phyloP scores from a whole-genome alignment of 2,888 invertebrate genomes.

The Polietes domitor region DNA sequence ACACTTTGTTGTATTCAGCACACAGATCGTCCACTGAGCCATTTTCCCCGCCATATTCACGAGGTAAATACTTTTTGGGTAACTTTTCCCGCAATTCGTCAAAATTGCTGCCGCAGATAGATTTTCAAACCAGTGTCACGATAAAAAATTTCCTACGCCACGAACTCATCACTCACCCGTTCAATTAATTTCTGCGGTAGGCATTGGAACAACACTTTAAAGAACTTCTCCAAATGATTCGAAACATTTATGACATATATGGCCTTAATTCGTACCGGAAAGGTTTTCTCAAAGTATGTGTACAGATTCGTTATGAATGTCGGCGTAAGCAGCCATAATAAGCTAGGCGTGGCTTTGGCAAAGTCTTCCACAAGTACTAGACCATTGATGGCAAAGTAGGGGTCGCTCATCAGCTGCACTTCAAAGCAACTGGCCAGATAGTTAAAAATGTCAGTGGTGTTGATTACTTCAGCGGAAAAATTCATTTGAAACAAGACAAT shows the following conservation, averaged over 20 bases:
- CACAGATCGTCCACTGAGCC: slow-evolving; percentile 80
- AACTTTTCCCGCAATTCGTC: slow-evolving; percentile 82
- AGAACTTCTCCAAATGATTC: slow-evolving; percentile 83
- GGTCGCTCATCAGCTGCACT: slow-evolving; percentile 84
- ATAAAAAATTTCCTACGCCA: too few relatives aligned
- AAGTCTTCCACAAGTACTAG: slow-evolving; percentile 83
- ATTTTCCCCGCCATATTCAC: slow-evolving; percentile 84
- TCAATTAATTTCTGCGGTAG: slow-evolving; percentile 83
- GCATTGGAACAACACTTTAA: slow-evolving; percentile 83
- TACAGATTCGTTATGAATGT: slow-evolving; percentile 83
- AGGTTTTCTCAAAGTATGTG: slow-evolving; percentile 83
- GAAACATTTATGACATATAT: slow-evolving; percentile 84
- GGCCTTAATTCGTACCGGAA: slow-evolving; percentile 84
- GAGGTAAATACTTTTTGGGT: slow-evolving; percentile 83
- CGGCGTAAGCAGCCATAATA: slow-evolving; percentile 83
- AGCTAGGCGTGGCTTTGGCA: slow-evolving; percentile 81
- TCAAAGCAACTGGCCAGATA: slow-evolving; percentile 83
- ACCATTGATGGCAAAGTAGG: slow-evolving; percentile 83
- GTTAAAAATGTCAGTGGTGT: slow-evolving; percentile 82
- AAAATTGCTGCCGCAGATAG: slow-evolving; percentile 82
- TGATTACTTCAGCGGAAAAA: slow-evolving; percentile 80
- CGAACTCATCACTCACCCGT: slow-evolving; percentile 83
- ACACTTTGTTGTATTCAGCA: slow-evolving; percentile 76
- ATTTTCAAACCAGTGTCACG: slow-evolving; percentile 78
- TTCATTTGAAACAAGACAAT: not conserved